phyloP scores from a whole-genome alignment of 2,797 vertebrate species.

The Chaunax sp. region DNA sequence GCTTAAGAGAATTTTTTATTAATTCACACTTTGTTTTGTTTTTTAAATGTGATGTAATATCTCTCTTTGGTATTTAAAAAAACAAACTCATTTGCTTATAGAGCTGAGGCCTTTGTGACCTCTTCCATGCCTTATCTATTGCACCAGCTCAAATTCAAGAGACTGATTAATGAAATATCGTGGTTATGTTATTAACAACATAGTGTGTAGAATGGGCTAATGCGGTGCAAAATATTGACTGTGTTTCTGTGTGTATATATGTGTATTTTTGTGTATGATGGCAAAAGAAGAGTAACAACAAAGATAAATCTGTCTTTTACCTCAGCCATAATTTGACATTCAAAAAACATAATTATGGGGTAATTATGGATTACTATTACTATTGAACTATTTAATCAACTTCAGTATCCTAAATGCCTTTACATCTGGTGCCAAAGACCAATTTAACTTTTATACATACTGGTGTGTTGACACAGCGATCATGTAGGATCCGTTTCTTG shows the following conservation, averaged over 20 bases:
- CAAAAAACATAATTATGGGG: neutral
- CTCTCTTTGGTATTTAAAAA: conserved; percentile 57
- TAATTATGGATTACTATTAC: conserved; percentile 6
- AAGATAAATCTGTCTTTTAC: too few species aligned
- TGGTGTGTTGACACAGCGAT: neutral
- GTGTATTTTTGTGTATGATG: neutral
- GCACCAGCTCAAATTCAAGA: conserved; percentile 61
- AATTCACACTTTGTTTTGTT: conserved; percentile 2
- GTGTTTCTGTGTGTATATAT: neutral
- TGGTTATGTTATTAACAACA: conserved; percentile 26
- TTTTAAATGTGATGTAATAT: conserved; percentile 29
- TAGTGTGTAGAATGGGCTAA: conserved; percentile 12
- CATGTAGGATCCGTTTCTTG: conserved; percentile 1
- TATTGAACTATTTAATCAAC: neutral
- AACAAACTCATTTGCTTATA: neutral
- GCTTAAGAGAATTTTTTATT: neutral
- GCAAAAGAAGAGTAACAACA: neutral
- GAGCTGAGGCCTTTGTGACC: conserved; percentile 26
- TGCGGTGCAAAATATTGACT: conserved; percentile 15
- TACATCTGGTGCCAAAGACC: neutral
- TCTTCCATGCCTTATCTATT: conserved; percentile 50
- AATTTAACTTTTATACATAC: neutral
- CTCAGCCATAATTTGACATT: too few species aligned
- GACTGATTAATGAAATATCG: conserved; percentile 24
- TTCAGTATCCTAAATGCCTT: conserved; percentile 7